Conservation (phyloP, 2,797 vertebrate genomes). For the Galagoides demidoff region DNA sequence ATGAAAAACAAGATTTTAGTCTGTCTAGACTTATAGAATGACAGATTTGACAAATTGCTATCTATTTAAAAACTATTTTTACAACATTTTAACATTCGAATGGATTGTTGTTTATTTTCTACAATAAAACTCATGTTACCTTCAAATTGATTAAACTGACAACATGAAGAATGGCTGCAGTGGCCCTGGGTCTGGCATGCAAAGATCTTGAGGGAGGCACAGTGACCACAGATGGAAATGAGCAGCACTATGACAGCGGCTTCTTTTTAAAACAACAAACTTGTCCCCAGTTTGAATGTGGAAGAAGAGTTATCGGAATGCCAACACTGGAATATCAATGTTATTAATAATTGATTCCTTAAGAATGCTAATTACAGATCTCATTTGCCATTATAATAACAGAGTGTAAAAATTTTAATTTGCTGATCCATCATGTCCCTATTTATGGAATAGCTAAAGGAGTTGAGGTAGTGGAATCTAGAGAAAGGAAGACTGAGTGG, state of each 20-base stretch:
- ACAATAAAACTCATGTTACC: background rate
- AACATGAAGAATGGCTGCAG: constrained; percentile 8
- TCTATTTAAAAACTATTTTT: constrained; percentile 34
- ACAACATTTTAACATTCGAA: constrained; percentile 21
- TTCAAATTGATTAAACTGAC: constrained; percentile 34
- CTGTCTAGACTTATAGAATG: background rate
- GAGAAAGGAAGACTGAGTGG: constrained; percentile 29
- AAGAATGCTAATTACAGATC: constrained; percentile 1
- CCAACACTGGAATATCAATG: background rate
- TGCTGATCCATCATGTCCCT: constrained; percentile 7
- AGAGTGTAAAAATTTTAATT: constrained; percentile 11
- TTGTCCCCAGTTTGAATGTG: background rate
- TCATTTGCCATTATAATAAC: constrained; percentile 34
- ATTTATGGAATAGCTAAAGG: background rate
- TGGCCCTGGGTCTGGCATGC: background rate
- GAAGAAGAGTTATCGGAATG: background rate
- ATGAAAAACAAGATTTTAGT: constrained; percentile 49
- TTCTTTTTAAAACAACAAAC: background rate
- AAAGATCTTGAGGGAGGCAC: background rate
- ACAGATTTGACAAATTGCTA: background rate
- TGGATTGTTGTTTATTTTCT: constrained; percentile 22
- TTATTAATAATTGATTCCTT: constrained; percentile 22
- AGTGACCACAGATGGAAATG: background rate
- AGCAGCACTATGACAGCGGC: background rate
- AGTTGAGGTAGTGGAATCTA: constrained; percentile 6